Conservation (phyloP, 2,888 invertebrate species). For the Endotricha flammealis region DNA sequence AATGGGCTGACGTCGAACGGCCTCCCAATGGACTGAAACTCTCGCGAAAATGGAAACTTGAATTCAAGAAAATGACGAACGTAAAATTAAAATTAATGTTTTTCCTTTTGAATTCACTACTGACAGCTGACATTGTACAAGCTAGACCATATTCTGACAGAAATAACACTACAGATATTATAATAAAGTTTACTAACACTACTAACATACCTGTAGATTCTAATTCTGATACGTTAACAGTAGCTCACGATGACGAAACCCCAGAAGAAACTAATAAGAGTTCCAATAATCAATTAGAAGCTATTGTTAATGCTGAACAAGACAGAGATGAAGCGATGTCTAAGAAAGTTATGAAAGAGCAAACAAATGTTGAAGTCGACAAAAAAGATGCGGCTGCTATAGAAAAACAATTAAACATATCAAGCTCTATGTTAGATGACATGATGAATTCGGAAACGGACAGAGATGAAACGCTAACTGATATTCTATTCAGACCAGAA, state of each 20-base stretch:
- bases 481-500: conserved; percentile 58
- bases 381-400: conserved; percentile 43
- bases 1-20: conserved; percentile 10
- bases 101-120: conserved; percentile 54
- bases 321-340: conserved; percentile 57
- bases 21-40: conserved; percentile 9
- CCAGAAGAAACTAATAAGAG: conserved; percentile 51
- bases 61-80: conserved; percentile 56
- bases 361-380: conserved; percentile 35
- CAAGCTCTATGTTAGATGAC: conserved; percentile 63
- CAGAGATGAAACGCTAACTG: conserved; percentile 66
- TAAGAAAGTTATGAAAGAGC: conserved; percentile 40
- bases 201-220: conserved; percentile 59
- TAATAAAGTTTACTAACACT: conserved; percentile 42
- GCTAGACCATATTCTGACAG: conserved; percentile 51
- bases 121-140: conserved; percentile 58
- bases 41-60: conserved; percentile 35
- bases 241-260: conserved; percentile 48
- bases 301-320: conserved; percentile 59
- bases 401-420: conserved; percentile 63
- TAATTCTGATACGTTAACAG: conserved; percentile 63
- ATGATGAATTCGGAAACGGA: conserved; percentile 70
- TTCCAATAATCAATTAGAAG: conserved; percentile 56
- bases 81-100: conserved; percentile 72
- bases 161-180: conserved; percentile 42